These are phyloP conservation scores for Macrotus californicus DNA, from an alignment of 2,113 vertebrate genomes.

Conservation along the genomic window DNA sequence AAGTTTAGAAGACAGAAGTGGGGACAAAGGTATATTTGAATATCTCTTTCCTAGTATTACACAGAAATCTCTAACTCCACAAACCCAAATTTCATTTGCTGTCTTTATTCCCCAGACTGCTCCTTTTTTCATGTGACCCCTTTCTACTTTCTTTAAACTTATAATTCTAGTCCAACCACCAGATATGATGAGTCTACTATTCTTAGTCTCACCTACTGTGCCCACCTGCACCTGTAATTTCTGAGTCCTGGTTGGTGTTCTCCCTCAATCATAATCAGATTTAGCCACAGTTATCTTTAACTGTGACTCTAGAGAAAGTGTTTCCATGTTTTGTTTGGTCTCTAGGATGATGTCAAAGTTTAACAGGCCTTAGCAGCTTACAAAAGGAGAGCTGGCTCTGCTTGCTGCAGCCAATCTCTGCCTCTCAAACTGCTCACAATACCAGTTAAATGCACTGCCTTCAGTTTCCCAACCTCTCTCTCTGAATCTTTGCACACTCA, in stretches of 20 bases:
- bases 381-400: background rate
- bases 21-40: no score
- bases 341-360: background rate
- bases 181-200: background rate
- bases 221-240: no score
- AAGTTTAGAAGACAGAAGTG: background rate
- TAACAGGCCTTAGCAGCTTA: background rate
- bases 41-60: background rate
- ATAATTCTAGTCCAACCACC: background rate
- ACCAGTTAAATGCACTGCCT: no score
- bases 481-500: background rate
- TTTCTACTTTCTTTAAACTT: background rate
- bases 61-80: background rate
- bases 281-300: background rate
- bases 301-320: background rate
- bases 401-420: background rate
- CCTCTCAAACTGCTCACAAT: background rate
- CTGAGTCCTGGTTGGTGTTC: no score
- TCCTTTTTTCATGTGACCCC: no score
- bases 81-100: background rate
- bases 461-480: no score
- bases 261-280: background rate
- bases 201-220: background rate
- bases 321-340: accelerated
- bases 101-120: background rate